Conservation (phyloP, 1,140 invertebrate genomes). For the Rhopalosiphum maidis region DNA sequence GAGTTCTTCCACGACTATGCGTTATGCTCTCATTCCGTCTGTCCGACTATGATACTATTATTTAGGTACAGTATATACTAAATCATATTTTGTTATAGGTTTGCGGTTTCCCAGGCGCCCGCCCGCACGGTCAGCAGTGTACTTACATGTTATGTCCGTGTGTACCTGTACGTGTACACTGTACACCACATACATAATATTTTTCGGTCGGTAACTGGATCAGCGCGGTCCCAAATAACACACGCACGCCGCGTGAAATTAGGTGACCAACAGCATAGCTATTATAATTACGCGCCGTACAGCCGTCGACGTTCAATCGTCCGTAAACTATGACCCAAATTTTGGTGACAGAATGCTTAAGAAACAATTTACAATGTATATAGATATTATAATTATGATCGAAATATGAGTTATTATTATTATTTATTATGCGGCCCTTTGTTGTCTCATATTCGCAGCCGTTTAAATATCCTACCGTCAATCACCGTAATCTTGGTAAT, state of each 20-base stretch:
- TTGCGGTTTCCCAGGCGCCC: neutral
- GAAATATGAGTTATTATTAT: neutral
- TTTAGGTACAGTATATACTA: neutral
- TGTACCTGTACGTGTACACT: too few species aligned
- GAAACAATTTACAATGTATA: neutral
- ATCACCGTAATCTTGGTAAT: neutral
- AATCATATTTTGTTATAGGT: neutral
- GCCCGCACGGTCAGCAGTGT: neutral
- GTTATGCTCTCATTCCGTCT: slow-evolving; percentile 48
- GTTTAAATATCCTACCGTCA: neutral
- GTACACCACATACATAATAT: neutral
- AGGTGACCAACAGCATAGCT: neutral
- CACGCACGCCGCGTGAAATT: neutral
- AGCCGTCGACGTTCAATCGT: neutral
- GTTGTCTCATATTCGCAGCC: neutral
- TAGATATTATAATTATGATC: too few species aligned
- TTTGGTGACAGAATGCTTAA: neutral
- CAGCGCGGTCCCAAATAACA: neutral
- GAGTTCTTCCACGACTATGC: neutral
- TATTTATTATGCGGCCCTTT: neutral
- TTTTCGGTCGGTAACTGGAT: slow-evolving; percentile 7
- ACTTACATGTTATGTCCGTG: neutral
- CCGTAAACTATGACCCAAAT: slow-evolving; percentile 42
- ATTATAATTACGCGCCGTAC: neutral
- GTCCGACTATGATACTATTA: neutral